phyloP scores from a whole-genome alignment of 2,888 invertebrate species.

The Oligia fasciuncula region DNA sequence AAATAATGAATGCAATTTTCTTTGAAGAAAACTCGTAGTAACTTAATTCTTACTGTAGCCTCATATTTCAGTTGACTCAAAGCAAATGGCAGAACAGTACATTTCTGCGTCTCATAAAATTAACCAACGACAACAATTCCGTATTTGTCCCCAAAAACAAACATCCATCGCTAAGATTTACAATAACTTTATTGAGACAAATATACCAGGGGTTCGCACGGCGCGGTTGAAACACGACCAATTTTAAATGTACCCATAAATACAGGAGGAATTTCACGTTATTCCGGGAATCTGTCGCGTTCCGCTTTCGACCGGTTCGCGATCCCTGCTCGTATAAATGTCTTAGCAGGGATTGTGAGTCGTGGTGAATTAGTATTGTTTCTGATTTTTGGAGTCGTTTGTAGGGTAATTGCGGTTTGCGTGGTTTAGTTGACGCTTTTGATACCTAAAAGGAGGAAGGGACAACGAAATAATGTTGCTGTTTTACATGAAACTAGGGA shows the following conservation, averaged over 20 bases:
- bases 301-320: slow-evolving; percentile 45
- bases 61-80: slow-evolving; percentile 5
- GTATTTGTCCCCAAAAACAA: slow-evolving; percentile 54
- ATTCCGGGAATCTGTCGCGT: slow-evolving; percentile 60
- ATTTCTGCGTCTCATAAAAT: slow-evolving; percentile 35
- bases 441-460: neutral
- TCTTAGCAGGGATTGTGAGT: slow-evolving; percentile 29
- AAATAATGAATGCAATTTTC: neutral
- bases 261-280: slow-evolving; percentile 61
- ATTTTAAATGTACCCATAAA: slow-evolving; percentile 65
- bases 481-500: neutral
- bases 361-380: slow-evolving; percentile 26
- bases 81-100: slow-evolving; percentile 32
- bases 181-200: slow-evolving; percentile 61
- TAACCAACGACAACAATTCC: slow-evolving; percentile 44
- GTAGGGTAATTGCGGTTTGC: neutral
- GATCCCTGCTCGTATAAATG: slow-evolving; percentile 36
- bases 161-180: slow-evolving; percentile 58
- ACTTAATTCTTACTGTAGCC: neutral
- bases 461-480: neutral
- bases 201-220: slow-evolving; percentile 51
- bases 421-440: neutral
- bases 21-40: neutral
- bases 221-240: slow-evolving; percentile 57
- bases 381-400: slow-evolving; percentile 21